Evolutionary conservation across 1,140 invertebrate genomes (phyloP).

Genomic region (Euborellia annulipes): DNA sequence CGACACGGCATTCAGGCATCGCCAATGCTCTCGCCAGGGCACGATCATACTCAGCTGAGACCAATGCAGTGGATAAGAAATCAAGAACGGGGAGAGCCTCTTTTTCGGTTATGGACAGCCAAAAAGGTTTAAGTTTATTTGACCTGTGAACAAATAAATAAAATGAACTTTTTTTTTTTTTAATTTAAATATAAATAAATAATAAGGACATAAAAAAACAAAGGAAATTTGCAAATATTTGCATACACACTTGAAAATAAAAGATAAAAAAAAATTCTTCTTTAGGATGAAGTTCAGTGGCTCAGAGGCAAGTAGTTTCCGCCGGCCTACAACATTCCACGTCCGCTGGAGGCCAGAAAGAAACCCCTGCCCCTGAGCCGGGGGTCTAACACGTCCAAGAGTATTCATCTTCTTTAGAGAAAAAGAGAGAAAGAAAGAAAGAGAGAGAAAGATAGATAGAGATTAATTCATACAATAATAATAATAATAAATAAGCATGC

Average conservation of each 20-base stretch:
- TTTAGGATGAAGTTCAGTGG: not conserved
- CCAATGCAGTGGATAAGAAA: conserved; percentile 58
- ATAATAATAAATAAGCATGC: no score
- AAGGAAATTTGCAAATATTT: no score
- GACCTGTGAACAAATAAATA: conserved; percentile 40
- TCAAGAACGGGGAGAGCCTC: conserved; percentile 64
- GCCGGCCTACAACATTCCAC: conserved; percentile 69
- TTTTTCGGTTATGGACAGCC: conserved; percentile 66
- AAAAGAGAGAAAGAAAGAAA: not conserved
- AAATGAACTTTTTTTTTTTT: not conserved
- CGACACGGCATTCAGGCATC: conserved; percentile 73
- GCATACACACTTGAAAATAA: no score
- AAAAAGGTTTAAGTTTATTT: conserved; percentile 85
- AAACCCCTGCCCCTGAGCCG: conserved; percentile 46
- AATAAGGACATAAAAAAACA: no score
- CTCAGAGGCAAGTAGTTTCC: conserved; percentile 56
- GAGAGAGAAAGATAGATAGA: no score
- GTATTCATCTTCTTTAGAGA: not conserved
- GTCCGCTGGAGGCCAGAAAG: conserved; percentile 81
- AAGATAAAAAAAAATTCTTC: no score
- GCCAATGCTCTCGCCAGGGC: conserved; percentile 66
- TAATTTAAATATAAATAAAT: no score
- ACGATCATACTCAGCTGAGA: conserved; percentile 62
- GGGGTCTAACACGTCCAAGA: not conserved
- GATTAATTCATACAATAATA: no score